Evolutionary conservation across 2,888 invertebrate genomes (phyloP), one percentile per base, ranked within the genome.

Genomic region (Nysson spinosus): DNA sequence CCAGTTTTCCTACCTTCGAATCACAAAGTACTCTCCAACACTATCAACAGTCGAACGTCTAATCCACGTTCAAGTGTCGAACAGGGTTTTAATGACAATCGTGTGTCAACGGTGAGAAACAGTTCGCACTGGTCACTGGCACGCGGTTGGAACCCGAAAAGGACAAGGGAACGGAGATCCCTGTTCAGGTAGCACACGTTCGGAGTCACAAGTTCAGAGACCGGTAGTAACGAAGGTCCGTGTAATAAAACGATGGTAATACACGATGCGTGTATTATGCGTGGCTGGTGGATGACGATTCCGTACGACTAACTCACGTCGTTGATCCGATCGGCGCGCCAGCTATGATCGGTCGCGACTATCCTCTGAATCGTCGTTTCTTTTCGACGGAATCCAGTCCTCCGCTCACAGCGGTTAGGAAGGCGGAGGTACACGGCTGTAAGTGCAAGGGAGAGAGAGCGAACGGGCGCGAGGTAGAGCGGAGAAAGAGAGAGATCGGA

Each of bases 331-430:
- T 85, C 86, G 85, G 79, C 84, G 83, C 85, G 85, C 86, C 84
- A 86, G 86, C 87, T 85, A 86, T 86, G 86, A 85, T 86, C 86
- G 86, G 85, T 85, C 84, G 84, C 85, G 85, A 86, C 86, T 86
- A 86, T 85, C 85, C 85, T 83, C 83, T 80, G 85, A 85, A 86
- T 85, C 85, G 84, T 83, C 85, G 86, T 86, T 86, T 87, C 86
- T 86, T 86, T 86, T 86, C 84, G 83, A 82, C 81, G 81, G 83
- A 82, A 83, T 83, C 82, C 80, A 82, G 78, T 78, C 80, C 78
- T 75, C 73, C 76, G 72, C 66, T 63, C 50, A n/a, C n/a, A 57
- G 70, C 46, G 75, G 76, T 69, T 76, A 75, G 75, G 78, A 75
- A 72, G 79, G 78, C 78, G 75, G 77, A 65, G 75, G 79, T 65